phyloP scores from a whole-genome alignment of 2,888 invertebrate species.

The Hypselothyrea guttata region DNA sequence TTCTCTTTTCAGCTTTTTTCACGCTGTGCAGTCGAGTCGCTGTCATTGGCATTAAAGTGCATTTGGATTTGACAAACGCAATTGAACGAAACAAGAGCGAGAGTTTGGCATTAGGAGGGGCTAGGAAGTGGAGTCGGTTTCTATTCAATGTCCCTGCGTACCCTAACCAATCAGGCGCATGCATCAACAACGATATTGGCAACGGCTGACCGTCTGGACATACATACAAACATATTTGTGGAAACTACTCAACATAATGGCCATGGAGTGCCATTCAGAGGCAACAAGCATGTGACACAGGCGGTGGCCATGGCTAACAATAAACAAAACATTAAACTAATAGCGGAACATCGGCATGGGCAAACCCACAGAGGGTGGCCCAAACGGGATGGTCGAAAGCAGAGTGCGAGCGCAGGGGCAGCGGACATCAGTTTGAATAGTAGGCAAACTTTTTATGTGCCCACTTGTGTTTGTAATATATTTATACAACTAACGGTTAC shows the following conservation, averaged over 20 bases:
- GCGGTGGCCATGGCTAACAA: constrained; percentile 59
- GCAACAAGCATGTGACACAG: constrained; percentile 57
- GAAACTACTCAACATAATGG: constrained; percentile 74
- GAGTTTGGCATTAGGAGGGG: constrained; percentile 28
- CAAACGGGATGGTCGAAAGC: background rate
- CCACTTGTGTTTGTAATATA: constrained; percentile 54
- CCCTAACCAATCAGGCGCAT: constrained; percentile 57
- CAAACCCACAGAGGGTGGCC: constrained; percentile 18
- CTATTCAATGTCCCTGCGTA: constrained; percentile 43
- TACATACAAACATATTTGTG: constrained; percentile 57
- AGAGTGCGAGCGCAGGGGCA: constrained; percentile 19
- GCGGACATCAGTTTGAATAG: constrained; percentile 45
- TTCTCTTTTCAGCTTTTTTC: background rate
- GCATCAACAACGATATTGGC: constrained; percentile 15
- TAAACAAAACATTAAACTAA: constrained; percentile 76
- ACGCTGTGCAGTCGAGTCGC: constrained; percentile 12
- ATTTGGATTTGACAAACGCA: constrained; percentile 64
- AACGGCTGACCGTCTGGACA: constrained; percentile 13
- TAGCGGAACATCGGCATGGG: constrained; percentile 62
- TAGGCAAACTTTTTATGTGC: constrained; percentile 28
- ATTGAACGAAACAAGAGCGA: constrained; percentile 68
- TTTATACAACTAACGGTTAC: constrained; percentile 73
- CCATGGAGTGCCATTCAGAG: constrained; percentile 72
- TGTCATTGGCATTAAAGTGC: constrained; percentile 54
- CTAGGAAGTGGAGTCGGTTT: constrained; percentile 13